Base-by-base conservation (phyloP, 2,113 vertebrate species). In the Leucoraja erinaceus region DNA sequence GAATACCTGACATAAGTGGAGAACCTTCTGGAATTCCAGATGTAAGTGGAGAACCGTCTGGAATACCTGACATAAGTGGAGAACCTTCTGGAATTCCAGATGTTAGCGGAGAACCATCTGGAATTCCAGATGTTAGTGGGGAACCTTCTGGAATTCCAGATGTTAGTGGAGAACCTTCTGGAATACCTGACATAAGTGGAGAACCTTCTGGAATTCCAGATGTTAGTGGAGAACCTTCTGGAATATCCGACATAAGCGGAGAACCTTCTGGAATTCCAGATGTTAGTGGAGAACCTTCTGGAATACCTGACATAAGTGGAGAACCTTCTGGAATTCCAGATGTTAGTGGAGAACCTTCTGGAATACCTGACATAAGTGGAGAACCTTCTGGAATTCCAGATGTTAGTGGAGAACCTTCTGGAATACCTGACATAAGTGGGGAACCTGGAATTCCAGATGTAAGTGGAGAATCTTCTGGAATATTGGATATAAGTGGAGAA, bases 361-460 rank as follows among this genome's bases (percentile, higher is more conserved):
- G 83, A 86, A 61, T 31, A 86, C 56, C 83, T 1, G 28, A n/a
- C n/a, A 0, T 59, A 0, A 86, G 83, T 16, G 93, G 93, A 10
- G 94, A 93, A 31, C 93, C 92, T 77, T 96, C 95, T 81, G 96
- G 93, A 54, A 86, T 95, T 33, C 95, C 95, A 25, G 94, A 93
- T 92, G 95, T 94, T 54, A 96, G 96, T 47, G 95, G 94, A 8
- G 93, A 95, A 10, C 94, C 97, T 3, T 97, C 97, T 3, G 94
- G 79, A 25, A 20, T 56, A 11, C 47, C 47, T 4, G 20, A 56
- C 25, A 0, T 59, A 3, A 83, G 94, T 12, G 95, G 96, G 47
- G 93, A 76, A 16, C 76, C 93, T 79, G 93, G 94, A 93, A 93
- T 93, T 68, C 93, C 94, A 6, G 93, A 93, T 54, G 59, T 93